Conservation (phyloP, 2,113 vertebrate species). For the Tonatia bakeri region DNA sequence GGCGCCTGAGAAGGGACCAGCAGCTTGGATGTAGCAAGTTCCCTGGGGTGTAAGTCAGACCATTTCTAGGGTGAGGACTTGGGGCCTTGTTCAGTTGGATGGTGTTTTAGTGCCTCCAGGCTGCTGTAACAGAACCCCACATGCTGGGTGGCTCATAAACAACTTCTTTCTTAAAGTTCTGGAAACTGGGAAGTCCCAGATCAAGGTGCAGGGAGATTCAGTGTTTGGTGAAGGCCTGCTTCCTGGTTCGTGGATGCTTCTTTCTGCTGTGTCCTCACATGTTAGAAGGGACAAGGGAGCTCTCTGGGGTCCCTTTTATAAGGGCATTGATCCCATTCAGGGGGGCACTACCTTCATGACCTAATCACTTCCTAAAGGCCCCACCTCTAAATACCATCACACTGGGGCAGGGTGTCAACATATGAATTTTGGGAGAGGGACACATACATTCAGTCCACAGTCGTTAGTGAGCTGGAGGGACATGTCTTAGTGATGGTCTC, state of each 20-base stretch:
- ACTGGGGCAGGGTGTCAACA: background rate
- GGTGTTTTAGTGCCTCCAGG: background rate
- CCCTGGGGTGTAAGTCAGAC: too few relatives aligned
- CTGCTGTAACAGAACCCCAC: background rate
- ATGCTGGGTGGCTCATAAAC: background rate
- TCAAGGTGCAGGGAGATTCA: background rate
- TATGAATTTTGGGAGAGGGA: background rate
- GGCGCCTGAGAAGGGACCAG: rapidly evolving
- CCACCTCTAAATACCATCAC: background rate
- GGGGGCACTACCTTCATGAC: background rate
- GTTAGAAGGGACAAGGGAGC: background rate
- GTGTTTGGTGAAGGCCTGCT: background rate
- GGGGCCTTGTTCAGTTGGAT: background rate
- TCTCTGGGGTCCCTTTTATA: background rate
- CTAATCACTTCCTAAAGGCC: background rate
- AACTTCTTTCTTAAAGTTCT: background rate
- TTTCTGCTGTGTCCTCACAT: background rate
- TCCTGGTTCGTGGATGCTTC: background rate
- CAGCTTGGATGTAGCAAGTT: background rate
- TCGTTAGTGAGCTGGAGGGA: background rate
- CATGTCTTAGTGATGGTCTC: background rate
- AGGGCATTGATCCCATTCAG: background rate
- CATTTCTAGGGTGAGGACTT: background rate
- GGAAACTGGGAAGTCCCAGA: background rate
- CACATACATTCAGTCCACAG: background rate